phyloP scores from a whole-genome alignment of 2,888 invertebrate species.

The Tinea pellionella region DNA sequence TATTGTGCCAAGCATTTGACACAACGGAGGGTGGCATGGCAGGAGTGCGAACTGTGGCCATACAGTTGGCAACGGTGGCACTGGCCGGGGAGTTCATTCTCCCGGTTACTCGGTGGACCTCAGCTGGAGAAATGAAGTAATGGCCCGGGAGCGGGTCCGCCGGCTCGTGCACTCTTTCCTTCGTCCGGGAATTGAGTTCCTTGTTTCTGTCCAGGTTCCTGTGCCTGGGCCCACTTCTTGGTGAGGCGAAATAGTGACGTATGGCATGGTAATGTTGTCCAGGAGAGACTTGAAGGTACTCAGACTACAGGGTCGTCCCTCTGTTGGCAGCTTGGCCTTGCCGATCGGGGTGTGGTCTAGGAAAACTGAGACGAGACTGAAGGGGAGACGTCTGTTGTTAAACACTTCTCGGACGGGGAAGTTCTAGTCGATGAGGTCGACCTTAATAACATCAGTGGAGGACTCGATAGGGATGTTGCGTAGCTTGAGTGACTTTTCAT shows the following conservation, averaged over 20 bases:
- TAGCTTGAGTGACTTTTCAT: not conserved
- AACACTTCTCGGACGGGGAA: not conserved
- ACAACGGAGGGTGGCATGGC: not conserved
- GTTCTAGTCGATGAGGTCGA: not conserved
- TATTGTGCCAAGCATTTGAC: not conserved
- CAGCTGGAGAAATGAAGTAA: too few species aligned
- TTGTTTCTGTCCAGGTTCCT: too few species aligned
- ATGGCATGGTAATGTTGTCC: too few species aligned
- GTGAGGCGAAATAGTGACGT: too few species aligned
- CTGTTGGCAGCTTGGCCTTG: too few species aligned
- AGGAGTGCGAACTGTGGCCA: not conserved
- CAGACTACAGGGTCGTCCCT: too few species aligned
- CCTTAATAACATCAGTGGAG: not conserved
- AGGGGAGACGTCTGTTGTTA: not conserved
- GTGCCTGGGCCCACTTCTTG: too few species aligned
- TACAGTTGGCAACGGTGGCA: constrained; percentile 12
- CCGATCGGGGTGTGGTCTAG: not conserved
- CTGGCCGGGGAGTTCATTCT: not conserved
- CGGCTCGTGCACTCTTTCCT: too few species aligned
- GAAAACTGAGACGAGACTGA: not conserved
- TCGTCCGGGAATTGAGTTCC: too few species aligned
- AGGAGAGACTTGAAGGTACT: too few species aligned
- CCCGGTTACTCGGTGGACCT: not conserved
- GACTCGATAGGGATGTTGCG: not conserved
- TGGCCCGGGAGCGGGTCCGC: too few species aligned